phyloP scores from a whole-genome alignment of 2,888 invertebrate genomes.

The Eustalomyia histrio region DNA sequence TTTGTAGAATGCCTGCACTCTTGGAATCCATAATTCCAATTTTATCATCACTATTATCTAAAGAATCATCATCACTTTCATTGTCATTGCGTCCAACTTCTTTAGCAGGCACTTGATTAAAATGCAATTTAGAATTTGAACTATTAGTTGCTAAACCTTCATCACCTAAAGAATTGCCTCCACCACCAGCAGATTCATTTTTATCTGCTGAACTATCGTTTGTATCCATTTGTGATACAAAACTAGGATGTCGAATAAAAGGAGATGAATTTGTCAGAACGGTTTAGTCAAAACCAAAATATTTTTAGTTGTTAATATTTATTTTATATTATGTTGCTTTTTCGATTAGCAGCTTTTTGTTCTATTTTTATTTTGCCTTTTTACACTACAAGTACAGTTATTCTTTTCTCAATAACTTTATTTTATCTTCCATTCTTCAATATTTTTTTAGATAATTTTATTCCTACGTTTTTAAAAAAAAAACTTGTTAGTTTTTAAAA shows the following conservation, averaged over 20 bases:
- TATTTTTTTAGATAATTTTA: conserved; percentile 23
- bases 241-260: background rate
- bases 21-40: conserved; percentile 30
- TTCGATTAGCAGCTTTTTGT: conserved; percentile 60
- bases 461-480: too few species aligned
- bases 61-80: background rate
- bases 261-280: conserved; percentile 2
- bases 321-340: conserved; percentile 44
- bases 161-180: background rate
- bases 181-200: conserved; percentile 16
- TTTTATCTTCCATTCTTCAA: background rate
- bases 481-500: too few species aligned
- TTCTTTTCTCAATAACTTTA: conserved; percentile 5
- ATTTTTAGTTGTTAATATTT: conserved; percentile 41
- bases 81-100: background rate
- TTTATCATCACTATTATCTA: conserved; percentile 9
- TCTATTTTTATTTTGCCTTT: conserved; percentile 58
- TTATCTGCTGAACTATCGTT: conserved; percentile 38
- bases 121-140: conserved; percentile 27
- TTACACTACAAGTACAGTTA: conserved; percentile 59
- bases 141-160: conserved; percentile 24
- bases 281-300: conserved; percentile 23
- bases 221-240: conserved; percentile 36
- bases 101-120: conserved; percentile 52
- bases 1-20: conserved; percentile 54